These are phyloP conservation scores for Netelia fuscicornis DNA, from an alignment of 2,888 invertebrate species.

Conservation along the genomic window DNA sequence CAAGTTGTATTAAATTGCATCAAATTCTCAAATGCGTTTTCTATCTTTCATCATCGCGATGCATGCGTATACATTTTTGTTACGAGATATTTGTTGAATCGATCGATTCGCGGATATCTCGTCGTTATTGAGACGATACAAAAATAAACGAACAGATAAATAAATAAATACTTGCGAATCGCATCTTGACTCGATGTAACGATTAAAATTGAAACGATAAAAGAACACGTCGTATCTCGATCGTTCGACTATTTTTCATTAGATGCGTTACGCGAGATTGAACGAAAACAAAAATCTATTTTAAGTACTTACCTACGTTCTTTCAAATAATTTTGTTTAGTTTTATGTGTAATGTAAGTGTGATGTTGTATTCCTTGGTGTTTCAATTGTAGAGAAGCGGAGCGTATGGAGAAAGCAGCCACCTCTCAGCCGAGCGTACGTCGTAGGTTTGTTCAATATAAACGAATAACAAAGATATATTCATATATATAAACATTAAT, in stretches of 20 bases:
- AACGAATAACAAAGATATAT: conserved; percentile 63
- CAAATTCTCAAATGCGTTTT: conserved; percentile 49
- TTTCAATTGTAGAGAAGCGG: conserved; percentile 82
- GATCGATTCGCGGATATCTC: conserved; percentile 12
- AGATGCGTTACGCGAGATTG: conserved; percentile 34
- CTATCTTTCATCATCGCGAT: conserved; percentile 43
- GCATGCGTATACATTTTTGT: conserved; percentile 61
- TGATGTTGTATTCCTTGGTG: conserved; percentile 79
- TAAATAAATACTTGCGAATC: not conserved
- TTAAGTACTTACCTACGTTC: not conserved
- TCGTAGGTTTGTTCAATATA: conserved; percentile 82
- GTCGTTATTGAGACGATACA: conserved; percentile 14
- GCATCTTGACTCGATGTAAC: not conserved
- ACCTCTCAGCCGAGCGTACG: conserved; percentile 77
- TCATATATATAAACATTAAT: conserved; percentile 7
- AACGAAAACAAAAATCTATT: not conserved
- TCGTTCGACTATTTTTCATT: conserved; percentile 36
- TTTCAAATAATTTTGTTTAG: conserved; percentile 23
- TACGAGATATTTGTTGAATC: conserved; percentile 17
- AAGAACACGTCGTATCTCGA: not conserved
- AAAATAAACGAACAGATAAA: conserved; percentile 13
- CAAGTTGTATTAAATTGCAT: conserved; percentile 71
- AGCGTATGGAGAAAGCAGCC: conserved; percentile 79
- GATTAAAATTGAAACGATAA: not conserved
- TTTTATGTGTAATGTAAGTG: conserved; percentile 66